Evolutionary conservation across 2,797 vertebrate species (phyloP), one percentile per base, ranked within the genome.

Genomic region (Microtus obscurus): DNA sequence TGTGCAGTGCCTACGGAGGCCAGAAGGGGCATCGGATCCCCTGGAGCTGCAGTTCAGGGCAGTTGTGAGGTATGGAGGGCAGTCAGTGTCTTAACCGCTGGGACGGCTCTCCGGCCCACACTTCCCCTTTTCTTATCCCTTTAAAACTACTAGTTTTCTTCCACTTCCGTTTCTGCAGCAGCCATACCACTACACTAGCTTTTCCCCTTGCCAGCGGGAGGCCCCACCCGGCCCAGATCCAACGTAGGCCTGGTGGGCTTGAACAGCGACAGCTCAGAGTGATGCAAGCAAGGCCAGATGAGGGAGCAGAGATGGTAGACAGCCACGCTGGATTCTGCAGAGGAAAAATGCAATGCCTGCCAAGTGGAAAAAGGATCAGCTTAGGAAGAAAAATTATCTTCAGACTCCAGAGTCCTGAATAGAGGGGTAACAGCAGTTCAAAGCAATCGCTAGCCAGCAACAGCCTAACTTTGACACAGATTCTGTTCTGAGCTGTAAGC

Each of bases 401-500:
- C 86, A 87, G 92, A 80, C 40, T 59, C 80, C 61, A 93, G 77
- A 69, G 31, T 83, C 37, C 67, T 51, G 17, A 48, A 48, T 94
- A 81, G 73, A 9, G 80, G 65, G 92, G 92, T 53, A 25, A 97
- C 96, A 95, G 51, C n/a, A 87, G 96, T 45, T 91, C 77, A 94
- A 65, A 96, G 48, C 69, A 16, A 81, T 23, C 11, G 77, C 69
- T 80, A 85, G 87, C 51, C 92, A 67, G 53, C 4, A 73, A 73
- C 13, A 87, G 29, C 82, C 92, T 48, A 95, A 89, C 96, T 96
- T 19, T 96, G 56, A 25, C 56, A 87, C 51, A 74, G 85, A 45
- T 87, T 97, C 94, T 86, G 13, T 82, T 97, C 89, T 85, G 76
- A 89, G 81, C 53, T 90, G 93, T 82, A 67, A 34, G 9, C 67